These are phyloP conservation scores for Scarus forsteni DNA, from an alignment of 2,797 vertebrate species.

Conservation along the genomic window DNA sequence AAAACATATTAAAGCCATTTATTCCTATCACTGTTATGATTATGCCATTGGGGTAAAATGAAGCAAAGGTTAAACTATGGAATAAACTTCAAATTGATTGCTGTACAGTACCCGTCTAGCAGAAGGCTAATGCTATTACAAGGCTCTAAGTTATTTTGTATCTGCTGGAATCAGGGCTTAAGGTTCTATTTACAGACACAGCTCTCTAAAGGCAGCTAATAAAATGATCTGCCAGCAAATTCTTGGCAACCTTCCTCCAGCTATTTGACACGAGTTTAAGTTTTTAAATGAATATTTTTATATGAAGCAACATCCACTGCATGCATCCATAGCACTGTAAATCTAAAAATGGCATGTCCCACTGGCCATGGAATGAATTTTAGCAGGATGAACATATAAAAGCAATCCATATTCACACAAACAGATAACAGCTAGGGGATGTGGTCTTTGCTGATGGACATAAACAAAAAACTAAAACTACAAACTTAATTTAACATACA, in stretches of 20 bases:
- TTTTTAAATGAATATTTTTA: neutral
- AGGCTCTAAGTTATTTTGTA: constrained; percentile 3
- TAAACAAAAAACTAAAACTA: neutral
- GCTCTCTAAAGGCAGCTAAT: constrained; percentile 28
- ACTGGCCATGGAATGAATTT: too few relatives aligned
- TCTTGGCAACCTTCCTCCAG: constrained; percentile 27
- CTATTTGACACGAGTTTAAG: constrained; percentile 7
- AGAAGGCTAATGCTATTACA: constrained; percentile 19
- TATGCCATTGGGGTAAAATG: neutral
- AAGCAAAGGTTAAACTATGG: neutral
- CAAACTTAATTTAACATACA: neutral
- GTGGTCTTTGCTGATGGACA: too few relatives aligned
- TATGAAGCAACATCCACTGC: neutral
- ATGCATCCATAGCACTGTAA: neutral
- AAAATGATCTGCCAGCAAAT: constrained; percentile 43
- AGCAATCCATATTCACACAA: too few relatives aligned
- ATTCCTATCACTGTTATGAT: neutral
- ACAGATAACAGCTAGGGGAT: too few relatives aligned
- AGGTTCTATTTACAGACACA: constrained; percentile 22
- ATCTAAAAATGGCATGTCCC: constrained; percentile 7
- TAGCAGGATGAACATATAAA: too few relatives aligned
- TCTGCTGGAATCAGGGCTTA: constrained; percentile 16
- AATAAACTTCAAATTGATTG: constrained; percentile 8
- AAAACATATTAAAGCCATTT: constrained; percentile 4
- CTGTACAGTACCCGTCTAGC: neutral